Percentiles rank a stretch among this genome's conserved stretches.
These are phyloP conservation scores for Phalacrocorax aristotelis DNA, from an alignment of 2,113 vertebrate genomes.

Conservation along the genomic window DNA sequence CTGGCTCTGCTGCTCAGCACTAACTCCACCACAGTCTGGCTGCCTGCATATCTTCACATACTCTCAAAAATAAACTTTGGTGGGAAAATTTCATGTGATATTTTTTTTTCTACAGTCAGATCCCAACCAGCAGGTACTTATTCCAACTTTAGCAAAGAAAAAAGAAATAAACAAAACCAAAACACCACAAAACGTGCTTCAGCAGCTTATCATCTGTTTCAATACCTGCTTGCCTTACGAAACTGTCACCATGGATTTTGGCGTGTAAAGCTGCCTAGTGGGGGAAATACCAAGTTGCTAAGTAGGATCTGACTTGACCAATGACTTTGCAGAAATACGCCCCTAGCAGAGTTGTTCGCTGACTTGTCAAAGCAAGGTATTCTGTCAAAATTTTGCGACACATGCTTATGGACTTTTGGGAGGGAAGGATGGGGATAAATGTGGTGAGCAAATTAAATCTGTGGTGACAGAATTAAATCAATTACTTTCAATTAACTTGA, in stretches of 20 bases:
- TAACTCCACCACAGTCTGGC: rapidly evolving
- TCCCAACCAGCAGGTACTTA: background rate
- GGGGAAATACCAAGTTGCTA: background rate
- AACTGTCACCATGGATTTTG: background rate
- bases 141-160: background rate
- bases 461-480: background rate
- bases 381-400: background rate
- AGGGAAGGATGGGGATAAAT: background rate
- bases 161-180: too few relatives aligned
- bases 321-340: background rate
- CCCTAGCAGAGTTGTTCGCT: background rate
- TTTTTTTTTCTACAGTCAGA: background rate
- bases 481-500: background rate
- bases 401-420: rapidly evolving
- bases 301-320: background rate
- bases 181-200: background rate
- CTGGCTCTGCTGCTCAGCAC: background rate
- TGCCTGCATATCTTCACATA: background rate
- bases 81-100: background rate
- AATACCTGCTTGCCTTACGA: background rate
- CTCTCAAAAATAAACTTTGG: background rate
- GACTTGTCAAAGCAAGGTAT: background rate
- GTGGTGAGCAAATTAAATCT: background rate
- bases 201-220: background rate
- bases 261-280: background rate